Percentiles rank a stretch among this genome's conserved stretches.
Conservation (phyloP, 92 coral and sea anemone species). For the Siderastrea radians region DNA sequence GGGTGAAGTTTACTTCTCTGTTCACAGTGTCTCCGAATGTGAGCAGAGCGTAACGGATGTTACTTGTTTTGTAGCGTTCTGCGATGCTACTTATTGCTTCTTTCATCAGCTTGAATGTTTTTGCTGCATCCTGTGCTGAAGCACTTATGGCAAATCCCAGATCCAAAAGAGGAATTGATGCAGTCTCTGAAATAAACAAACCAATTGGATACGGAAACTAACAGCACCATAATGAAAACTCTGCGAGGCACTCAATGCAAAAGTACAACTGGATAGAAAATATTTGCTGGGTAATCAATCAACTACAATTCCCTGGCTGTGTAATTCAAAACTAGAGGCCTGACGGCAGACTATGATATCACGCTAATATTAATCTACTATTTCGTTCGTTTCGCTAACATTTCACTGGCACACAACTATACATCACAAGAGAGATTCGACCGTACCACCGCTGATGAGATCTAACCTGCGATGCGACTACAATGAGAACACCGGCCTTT, state of each 20-base stretch:
- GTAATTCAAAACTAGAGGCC: no score
- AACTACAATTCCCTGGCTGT: no score
- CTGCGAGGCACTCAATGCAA: neutral
- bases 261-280: no score
- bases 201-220: neutral
- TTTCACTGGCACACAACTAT: no score
- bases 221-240: neutral
- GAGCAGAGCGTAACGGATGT: constrained; percentile 69
- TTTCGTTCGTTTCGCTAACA: no score
- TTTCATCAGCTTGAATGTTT: constrained; percentile 75
- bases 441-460: no score
- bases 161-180: constrained; percentile 68
- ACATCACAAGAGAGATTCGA: no score
- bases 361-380: no score
- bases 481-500: no score
- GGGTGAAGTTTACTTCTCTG: constrained; percentile 48
- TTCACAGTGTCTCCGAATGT: constrained; percentile 58
- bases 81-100: constrained; percentile 70
- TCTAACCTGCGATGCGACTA: no score
- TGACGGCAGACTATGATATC: no score
- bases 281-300: no score
- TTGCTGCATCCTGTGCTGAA: constrained; percentile 56
- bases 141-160: constrained; percentile 74
- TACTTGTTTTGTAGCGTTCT: constrained; percentile 64
- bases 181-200: constrained; percentile 57